Evolutionary conservation across 2,888 invertebrate species (phyloP).

Genomic region (Cepaea hortensis): DNA sequence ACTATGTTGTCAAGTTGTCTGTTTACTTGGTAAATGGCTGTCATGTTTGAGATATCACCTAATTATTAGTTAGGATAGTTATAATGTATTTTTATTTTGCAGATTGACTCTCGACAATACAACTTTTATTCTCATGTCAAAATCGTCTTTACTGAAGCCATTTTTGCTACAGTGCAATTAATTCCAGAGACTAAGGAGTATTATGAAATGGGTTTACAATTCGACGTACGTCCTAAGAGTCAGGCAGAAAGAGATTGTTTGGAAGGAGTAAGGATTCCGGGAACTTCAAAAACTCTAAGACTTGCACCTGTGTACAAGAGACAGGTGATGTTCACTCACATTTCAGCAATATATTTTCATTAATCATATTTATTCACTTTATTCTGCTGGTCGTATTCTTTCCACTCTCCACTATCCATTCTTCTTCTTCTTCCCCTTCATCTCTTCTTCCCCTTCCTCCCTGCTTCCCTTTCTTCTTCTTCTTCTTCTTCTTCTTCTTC

Average conservation of each 20-base stretch:
- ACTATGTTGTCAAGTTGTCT: too few species aligned
- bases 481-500: too few species aligned
- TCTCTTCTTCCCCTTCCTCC: too few species aligned
- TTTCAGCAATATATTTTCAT: neutral
- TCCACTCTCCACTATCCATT: too few species aligned
- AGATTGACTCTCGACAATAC: neutral
- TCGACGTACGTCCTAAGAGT: neutral
- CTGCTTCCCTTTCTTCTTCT: too few species aligned
- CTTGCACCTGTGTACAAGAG: neutral
- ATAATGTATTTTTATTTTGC: too few species aligned
- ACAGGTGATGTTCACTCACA: neutral
- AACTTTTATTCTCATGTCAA: neutral
- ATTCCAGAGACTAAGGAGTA: neutral
- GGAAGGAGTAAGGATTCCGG: neutral
- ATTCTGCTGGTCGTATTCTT: neutral
- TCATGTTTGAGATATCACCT: too few species aligned
- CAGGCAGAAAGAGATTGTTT: neutral
- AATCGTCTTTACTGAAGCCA: neutral
- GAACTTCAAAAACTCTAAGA: neutral
- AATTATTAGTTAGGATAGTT: too few species aligned
- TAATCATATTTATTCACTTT: neutral
- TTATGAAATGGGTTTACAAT: neutral
- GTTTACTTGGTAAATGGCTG: too few species aligned
- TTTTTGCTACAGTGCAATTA: neutral
- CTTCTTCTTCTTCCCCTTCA: too few species aligned